Evolutionary conservation across 2,113 vertebrate species (phyloP).

Genomic region (Fregata magnificens): DNA sequence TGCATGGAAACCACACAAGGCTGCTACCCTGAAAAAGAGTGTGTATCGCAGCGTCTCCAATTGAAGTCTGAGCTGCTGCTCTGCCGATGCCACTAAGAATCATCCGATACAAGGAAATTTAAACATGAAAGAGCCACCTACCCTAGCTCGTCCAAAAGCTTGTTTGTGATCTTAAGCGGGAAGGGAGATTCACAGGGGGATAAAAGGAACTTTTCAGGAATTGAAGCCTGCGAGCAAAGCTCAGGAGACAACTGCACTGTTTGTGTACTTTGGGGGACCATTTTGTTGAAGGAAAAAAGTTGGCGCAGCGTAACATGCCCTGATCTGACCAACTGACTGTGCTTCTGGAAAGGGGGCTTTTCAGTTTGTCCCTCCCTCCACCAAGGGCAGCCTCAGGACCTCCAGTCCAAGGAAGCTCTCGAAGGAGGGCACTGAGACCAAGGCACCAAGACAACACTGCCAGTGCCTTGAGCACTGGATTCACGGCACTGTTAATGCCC

Average conservation of each 20-base stretch:
- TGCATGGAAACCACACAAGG: not conserved
- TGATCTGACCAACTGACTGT: not conserved
- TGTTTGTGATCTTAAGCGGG: not conserved
- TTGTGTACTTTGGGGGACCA: not conserved
- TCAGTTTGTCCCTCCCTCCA: not conserved
- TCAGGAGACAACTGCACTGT: not conserved
- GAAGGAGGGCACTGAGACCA: not conserved
- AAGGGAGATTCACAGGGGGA: not conserved
- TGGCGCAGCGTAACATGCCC: not conserved
- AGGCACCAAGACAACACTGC: not conserved
- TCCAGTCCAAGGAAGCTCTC: not conserved
- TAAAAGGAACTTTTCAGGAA: not conserved
- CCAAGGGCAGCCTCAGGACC: not conserved
- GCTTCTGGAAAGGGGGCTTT: not conserved
- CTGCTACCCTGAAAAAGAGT: accelerated
- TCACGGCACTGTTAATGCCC: not conserved
- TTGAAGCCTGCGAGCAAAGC: not conserved
- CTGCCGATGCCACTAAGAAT: not conserved
- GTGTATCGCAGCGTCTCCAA: not conserved
- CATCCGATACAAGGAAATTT: accelerated
- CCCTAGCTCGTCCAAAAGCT: not conserved
- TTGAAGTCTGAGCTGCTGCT: not conserved
- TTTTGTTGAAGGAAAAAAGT: not conserved
- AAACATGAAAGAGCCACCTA: not conserved
- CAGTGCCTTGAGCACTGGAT: not conserved